phyloP scores from a whole-genome alignment of 1,140 invertebrate genomes.

The Brachionus calyciflorus region DNA sequence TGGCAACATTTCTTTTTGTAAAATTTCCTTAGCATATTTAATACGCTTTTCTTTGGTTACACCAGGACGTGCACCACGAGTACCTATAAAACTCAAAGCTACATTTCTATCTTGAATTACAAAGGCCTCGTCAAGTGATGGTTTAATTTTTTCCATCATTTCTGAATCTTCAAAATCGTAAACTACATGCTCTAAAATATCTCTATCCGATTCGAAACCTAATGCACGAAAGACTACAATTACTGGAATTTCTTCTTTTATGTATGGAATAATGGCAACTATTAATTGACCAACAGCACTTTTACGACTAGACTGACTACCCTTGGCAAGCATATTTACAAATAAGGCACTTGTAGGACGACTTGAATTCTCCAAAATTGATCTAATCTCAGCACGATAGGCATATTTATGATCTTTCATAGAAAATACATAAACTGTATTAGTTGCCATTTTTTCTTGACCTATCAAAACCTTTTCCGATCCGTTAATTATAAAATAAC shows the following conservation, averaged over 20 bases:
- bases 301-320: slow-evolving; percentile 78
- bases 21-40: slow-evolving; percentile 96
- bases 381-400: slow-evolving; percentile 93
- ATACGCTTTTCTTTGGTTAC: slow-evolving; percentile 97
- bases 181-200: slow-evolving; percentile 97
- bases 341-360: slow-evolving; percentile 92
- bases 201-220: slow-evolving; percentile 95
- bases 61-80: slow-evolving; percentile 88
- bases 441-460: slow-evolving; percentile 99
- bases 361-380: slow-evolving; percentile 85
- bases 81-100: slow-evolving; percentile 94
- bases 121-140: slow-evolving; percentile 96
- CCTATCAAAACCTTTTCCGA: slow-evolving; percentile 78
- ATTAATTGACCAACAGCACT: slow-evolving; percentile 96
- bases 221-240: slow-evolving; percentile 95
- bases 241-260: slow-evolving; percentile 95
- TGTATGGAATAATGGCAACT: slow-evolving; percentile 93
- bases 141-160: slow-evolving; percentile 99
- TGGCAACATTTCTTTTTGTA: slow-evolving; percentile 98
- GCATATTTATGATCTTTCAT: slow-evolving; percentile 94
- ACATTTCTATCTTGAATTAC: slow-evolving; percentile 99
- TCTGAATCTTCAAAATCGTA: slow-evolving; percentile 98
- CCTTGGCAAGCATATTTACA: slow-evolving; percentile 98
- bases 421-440: slow-evolving; percentile 97
- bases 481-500: slow-evolving; percentile 62